phyloP scores from a whole-genome alignment of 2,888 invertebrate genomes.

The Resseliella maxima region DNA sequence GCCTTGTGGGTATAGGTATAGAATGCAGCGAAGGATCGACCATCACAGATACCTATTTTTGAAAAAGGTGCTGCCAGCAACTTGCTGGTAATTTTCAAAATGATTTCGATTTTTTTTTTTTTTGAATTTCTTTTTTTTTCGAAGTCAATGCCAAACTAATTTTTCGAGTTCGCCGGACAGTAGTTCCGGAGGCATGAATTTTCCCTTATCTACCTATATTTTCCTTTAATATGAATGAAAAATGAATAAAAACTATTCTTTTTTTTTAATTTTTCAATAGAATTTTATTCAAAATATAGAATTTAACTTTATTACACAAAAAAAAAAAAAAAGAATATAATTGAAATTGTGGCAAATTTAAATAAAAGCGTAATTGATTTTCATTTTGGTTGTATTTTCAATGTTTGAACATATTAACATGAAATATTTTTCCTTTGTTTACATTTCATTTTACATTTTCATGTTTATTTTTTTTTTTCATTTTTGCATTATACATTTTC shows the following conservation, averaged over 20 bases:
- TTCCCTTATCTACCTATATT: too few species aligned
- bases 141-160: too few species aligned
- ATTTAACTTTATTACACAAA: background rate
- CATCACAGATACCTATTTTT: too few species aligned
- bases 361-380: slow-evolving; percentile 20
- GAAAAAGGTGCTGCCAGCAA: too few species aligned
- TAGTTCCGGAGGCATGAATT: too few species aligned
- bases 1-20: too few species aligned
- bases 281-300: background rate
- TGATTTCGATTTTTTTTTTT: too few species aligned
- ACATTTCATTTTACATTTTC: too few species aligned
- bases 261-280: background rate
- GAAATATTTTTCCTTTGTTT: background rate
- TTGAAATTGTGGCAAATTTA: slow-evolving; percentile 10
- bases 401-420: background rate
- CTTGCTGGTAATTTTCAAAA: too few species aligned
- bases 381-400: background rate
- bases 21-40: too few species aligned
- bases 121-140: too few species aligned
- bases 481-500: background rate
- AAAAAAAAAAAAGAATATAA: background rate
- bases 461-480: background rate
- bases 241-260: background rate
- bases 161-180: too few species aligned
- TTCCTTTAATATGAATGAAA: background rate